Conservation (phyloP, 2,113 vertebrate species). For the Tretioscincus oriximinensis region DNA sequence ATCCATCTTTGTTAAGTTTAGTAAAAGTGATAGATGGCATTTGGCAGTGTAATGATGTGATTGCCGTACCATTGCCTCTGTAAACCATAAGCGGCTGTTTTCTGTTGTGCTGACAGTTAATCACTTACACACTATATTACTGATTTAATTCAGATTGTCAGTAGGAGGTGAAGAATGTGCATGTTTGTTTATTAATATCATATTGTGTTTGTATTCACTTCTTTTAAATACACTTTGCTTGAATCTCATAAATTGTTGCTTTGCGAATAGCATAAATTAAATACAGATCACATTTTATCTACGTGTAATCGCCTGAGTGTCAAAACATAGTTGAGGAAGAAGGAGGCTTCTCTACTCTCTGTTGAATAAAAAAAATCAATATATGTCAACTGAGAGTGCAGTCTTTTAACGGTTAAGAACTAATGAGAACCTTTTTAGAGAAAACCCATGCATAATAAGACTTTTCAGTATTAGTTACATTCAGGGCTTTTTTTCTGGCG, state of each 20-base stretch:
- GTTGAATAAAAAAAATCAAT: too few species aligned
- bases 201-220: slow-evolving; percentile 77
- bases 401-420: too few species aligned
- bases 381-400: too few species aligned
- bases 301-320: too few species aligned
- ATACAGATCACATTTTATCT: slow-evolving; percentile 66
- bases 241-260: slow-evolving; percentile 76
- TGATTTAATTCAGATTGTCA: slow-evolving; percentile 80
- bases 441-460: too few species aligned
- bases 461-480: too few species aligned
- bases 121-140: slow-evolving; percentile 79
- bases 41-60: slow-evolving; percentile 82
- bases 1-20: slow-evolving; percentile 84
- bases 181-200: slow-evolving; percentile 80
- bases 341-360: too few species aligned
- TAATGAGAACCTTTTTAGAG: too few species aligned
- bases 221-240: slow-evolving; percentile 74
- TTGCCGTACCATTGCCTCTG: slow-evolving; percentile 72
- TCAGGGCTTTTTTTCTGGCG: too few species aligned
- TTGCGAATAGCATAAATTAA: slow-evolving; percentile 68
- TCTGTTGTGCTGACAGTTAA: slow-evolving; percentile 83
- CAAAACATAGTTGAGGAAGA: too few species aligned
- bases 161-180: slow-evolving; percentile 77
- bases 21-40: slow-evolving; percentile 83
- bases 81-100: slow-evolving; percentile 82